Conservation (phyloP, 2,888 invertebrate genomes). For the Lasioglossum pauxillum region DNA sequence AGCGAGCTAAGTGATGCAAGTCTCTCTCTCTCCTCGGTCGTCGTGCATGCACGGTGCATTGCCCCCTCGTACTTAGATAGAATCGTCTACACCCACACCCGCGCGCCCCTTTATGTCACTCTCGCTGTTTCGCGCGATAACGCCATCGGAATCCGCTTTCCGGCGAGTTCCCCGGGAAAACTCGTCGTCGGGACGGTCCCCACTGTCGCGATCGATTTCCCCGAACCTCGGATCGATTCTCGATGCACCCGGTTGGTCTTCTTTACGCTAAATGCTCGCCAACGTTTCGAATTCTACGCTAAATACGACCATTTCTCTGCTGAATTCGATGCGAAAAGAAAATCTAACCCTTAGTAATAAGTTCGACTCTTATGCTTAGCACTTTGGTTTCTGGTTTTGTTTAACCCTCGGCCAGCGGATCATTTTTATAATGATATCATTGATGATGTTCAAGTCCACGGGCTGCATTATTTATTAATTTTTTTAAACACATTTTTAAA, state of each 20-base stretch:
- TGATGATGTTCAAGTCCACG: too few relatives aligned
- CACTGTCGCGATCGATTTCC: background rate
- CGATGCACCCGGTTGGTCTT: background rate
- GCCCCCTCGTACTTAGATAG: slow-evolving; percentile 72
- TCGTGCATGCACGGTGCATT: slow-evolving; percentile 64
- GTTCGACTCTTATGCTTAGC: too few relatives aligned
- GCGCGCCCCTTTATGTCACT: slow-evolving; percentile 60
- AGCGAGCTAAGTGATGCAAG: slow-evolving; percentile 66
- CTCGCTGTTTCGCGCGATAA: slow-evolving; percentile 48
- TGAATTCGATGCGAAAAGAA: too few relatives aligned
- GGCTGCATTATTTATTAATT: too few relatives aligned
- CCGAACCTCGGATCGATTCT: background rate
- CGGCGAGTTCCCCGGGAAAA: background rate
- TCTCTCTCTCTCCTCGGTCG: slow-evolving; percentile 55
- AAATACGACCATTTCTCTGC: background rate
- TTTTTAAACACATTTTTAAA: too few relatives aligned
- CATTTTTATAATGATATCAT: too few relatives aligned
- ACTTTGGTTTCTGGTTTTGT: background rate
- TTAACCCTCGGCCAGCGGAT: too few relatives aligned
- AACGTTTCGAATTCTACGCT: background rate
- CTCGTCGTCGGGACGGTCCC: background rate
- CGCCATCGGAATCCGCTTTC: slow-evolving; percentile 40
- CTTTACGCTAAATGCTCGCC: background rate
- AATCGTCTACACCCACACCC: slow-evolving; percentile 75
- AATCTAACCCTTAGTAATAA: too few relatives aligned